Conservation (phyloP, 2,888 invertebrate genomes). For the Tetramorium bicarinatum region DNA sequence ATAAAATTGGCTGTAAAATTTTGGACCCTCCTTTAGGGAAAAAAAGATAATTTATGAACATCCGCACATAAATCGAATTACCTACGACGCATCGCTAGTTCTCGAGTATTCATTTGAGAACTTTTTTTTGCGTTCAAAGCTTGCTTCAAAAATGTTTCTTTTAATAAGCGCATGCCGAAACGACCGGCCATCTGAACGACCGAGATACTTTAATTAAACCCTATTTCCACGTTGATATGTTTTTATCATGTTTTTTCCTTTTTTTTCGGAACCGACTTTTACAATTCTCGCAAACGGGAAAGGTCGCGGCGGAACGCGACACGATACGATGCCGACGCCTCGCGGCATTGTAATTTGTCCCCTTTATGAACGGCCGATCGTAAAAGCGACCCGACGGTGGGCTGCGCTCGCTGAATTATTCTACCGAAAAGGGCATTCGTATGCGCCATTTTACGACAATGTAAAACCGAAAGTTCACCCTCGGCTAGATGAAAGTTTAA, state of each 20-base stretch:
- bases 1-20: no score
- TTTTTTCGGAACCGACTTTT: conserved; percentile 34
- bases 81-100: conserved; percentile 37
- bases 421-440: conserved; percentile 49
- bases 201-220: conserved; percentile 75
- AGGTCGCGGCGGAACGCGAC: conserved; percentile 30
- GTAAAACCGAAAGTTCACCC: conserved; percentile 41
- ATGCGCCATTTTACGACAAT: conserved; percentile 63
- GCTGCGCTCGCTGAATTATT: conserved; percentile 48
- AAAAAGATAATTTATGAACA: not conserved
- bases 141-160: conserved; percentile 39
- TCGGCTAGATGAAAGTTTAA: conserved; percentile 54
- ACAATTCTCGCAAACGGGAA: conserved; percentile 45
- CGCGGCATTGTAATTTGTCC: conserved; percentile 72
- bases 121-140: conserved; percentile 45
- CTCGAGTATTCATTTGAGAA: conserved; percentile 33
- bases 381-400: conserved; percentile 60
- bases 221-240: conserved; percentile 67
- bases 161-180: conserved; percentile 51
- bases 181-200: conserved; percentile 55
- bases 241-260: conserved; percentile 41
- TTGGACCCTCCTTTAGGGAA: no score
- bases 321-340: conserved; percentile 54
- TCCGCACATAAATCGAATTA: conserved; percentile 28
- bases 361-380: conserved; percentile 65